phyloP scores from a whole-genome alignment of 2,888 invertebrate genomes.

The Bursaphelenchus okinawaensis region DNA sequence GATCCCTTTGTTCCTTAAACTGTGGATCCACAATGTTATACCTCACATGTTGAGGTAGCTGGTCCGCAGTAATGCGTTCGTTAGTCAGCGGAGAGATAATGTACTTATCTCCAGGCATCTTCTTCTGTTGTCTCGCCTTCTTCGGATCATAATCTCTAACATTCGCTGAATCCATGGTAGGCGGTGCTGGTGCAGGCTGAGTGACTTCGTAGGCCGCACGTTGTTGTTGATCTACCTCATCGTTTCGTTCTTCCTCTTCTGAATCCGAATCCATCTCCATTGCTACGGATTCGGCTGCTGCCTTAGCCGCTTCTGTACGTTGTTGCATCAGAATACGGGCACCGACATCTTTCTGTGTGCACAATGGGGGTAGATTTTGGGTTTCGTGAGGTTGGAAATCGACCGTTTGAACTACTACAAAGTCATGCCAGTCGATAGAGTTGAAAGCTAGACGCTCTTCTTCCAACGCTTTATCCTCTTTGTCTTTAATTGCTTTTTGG shows the following conservation, averaged over 20 bases:
- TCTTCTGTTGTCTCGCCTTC: constrained; percentile 61
- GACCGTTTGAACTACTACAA: constrained; percentile 98
- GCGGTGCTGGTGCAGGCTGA: constrained; percentile 68
- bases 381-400: constrained; percentile 95
- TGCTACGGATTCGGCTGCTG: constrained; percentile 45
- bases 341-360: constrained; percentile 63
- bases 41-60: constrained; percentile 95
- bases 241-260: constrained; percentile 40
- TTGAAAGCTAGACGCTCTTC: constrained; percentile 82
- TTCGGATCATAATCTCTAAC: constrained; percentile 95
- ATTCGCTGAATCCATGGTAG: constrained; percentile 70
- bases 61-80: constrained; percentile 90
- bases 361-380: constrained; percentile 61
- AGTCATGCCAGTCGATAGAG: constrained; percentile 99
- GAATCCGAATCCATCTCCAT: constrained; percentile 56
- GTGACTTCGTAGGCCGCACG: constrained; percentile 30
- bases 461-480: constrained; percentile 90
- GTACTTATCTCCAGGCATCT: constrained; percentile 64
- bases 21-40: constrained; percentile 58
- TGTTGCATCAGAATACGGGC: constrained; percentile 62
- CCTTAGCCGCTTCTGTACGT: constrained; percentile 49
- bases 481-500: constrained; percentile 82
- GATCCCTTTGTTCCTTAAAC: constrained; percentile 86
- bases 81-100: constrained; percentile 96
- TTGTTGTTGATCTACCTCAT: constrained; percentile 9